Percentiles rank a stretch among this genome's conserved stretches.
Evolutionary conservation across 2,113 vertebrate species (phyloP).

Genomic region (Burhinus bistriatus): DNA sequence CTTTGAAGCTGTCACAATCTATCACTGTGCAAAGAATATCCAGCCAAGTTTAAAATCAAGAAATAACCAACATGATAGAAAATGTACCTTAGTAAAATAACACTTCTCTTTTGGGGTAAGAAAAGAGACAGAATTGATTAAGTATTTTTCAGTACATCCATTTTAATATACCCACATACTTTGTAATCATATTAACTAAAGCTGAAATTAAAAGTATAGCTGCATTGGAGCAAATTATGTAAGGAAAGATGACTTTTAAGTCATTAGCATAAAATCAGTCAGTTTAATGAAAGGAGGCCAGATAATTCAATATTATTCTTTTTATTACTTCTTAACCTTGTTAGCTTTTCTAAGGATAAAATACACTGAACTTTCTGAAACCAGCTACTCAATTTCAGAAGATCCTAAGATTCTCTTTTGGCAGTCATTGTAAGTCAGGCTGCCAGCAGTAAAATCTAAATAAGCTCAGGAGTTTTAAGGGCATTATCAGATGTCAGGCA

Average conservation of each 20-base stretch:
- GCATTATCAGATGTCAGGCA: neutral
- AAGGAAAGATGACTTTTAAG: neutral
- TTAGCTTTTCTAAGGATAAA: slow-evolving; percentile 32
- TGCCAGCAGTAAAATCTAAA: slow-evolving; percentile 33
- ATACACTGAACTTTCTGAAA: neutral
- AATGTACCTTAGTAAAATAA: neutral
- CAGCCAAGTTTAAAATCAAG: neutral
- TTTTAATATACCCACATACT: neutral
- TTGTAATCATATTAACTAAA: neutral
- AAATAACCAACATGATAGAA: neutral
- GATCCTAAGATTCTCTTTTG: slow-evolving; percentile 27
- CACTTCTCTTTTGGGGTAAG: neutral
- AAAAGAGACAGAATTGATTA: neutral
- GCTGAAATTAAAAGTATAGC: neutral
- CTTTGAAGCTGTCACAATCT: neutral
- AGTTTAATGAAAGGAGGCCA: neutral
- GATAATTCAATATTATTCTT: slow-evolving; percentile 4
- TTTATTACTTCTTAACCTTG: slow-evolving; percentile 31
- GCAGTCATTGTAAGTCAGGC: neutral
- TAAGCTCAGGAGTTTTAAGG: slow-evolving; percentile 32
- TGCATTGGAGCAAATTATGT: neutral
- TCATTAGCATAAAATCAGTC: neutral
- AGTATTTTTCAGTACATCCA: neutral
- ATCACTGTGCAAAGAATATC: neutral
- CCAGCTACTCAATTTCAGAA: neutral